These are phyloP conservation scores for Drosophila repleta DNA, from an alignment of 1,140 invertebrate species.

Conservation along the genomic window DNA sequence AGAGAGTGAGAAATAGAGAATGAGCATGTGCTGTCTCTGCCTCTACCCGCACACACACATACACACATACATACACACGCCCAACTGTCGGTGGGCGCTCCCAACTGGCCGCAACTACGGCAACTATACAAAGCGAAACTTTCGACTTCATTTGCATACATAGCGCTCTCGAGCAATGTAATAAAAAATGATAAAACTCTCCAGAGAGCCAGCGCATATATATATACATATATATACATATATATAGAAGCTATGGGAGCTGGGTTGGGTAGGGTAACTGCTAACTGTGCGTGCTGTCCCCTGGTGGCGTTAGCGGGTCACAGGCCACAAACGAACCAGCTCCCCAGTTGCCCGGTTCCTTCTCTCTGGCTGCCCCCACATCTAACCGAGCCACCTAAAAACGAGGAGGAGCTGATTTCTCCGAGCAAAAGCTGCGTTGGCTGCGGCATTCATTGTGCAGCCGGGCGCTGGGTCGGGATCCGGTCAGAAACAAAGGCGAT, in stretches of 20 bases:
- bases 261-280: constrained; percentile 19
- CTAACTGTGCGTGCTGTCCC: constrained; percentile 65
- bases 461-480: constrained; percentile 39
- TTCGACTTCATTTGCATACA: constrained; percentile 82
- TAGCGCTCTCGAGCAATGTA: constrained; percentile 80
- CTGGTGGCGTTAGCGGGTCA: constrained; percentile 53
- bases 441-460: constrained; percentile 66
- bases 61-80: neutral
- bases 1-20: neutral
- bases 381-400: constrained; percentile 56
- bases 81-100: constrained; percentile 30
- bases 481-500: constrained; percentile 69
- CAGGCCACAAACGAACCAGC: constrained; percentile 59
- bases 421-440: constrained; percentile 60
- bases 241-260: neutral
- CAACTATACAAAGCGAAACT: constrained; percentile 78
- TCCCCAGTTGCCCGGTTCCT: constrained; percentile 49
- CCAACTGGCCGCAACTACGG: constrained; percentile 59
- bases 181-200: constrained; percentile 83
- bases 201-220: constrained; percentile 49
- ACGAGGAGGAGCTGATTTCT: constrained; percentile 74
- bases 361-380: constrained; percentile 42
- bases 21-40: too few relatives aligned
- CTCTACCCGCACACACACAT: neutral
- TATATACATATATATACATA: neutral